Conservation (phyloP, 2,888 invertebrate species). For the Apodemia mormo region DNA sequence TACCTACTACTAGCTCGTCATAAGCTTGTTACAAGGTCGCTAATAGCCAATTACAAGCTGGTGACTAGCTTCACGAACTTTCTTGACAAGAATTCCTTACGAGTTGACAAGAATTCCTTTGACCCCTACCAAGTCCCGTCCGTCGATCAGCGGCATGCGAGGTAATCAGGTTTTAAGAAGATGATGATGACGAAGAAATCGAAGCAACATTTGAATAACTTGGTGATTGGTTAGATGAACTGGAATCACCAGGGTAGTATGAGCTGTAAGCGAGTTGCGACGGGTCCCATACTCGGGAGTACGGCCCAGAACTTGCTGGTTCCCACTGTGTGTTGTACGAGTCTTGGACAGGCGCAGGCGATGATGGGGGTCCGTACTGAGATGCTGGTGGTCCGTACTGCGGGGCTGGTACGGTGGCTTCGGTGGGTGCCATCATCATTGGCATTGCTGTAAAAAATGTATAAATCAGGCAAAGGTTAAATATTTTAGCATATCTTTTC, state of each 20-base stretch:
- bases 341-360: conserved; percentile 83
- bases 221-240: conserved; percentile 78
- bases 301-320: conserved; percentile 87
- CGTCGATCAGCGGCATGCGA: conserved; percentile 37
- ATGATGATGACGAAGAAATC: conserved; percentile 62
- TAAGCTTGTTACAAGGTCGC: neutral
- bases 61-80: no score
- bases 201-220: conserved; percentile 76
- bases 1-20: no score
- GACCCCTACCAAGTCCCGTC: neutral
- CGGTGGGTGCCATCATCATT: conserved; percentile 85
- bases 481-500: neutral
- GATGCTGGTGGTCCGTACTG: conserved; percentile 87
- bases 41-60: no score
- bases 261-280: conserved; percentile 87
- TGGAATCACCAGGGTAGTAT: conserved; percentile 85
- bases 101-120: neutral
- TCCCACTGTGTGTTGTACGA: conserved; percentile 89
- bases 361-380: conserved; percentile 71
- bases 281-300: conserved; percentile 89
- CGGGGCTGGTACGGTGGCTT: conserved; percentile 79
- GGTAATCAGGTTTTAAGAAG: conserved; percentile 56
- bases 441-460: conserved; percentile 82
- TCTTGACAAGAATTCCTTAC: no score
- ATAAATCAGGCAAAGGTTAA: neutral